These are phyloP conservation scores for Adoxophyes honmai DNA, from an alignment of 1,140 invertebrate genomes.

Conservation along the genomic window DNA sequence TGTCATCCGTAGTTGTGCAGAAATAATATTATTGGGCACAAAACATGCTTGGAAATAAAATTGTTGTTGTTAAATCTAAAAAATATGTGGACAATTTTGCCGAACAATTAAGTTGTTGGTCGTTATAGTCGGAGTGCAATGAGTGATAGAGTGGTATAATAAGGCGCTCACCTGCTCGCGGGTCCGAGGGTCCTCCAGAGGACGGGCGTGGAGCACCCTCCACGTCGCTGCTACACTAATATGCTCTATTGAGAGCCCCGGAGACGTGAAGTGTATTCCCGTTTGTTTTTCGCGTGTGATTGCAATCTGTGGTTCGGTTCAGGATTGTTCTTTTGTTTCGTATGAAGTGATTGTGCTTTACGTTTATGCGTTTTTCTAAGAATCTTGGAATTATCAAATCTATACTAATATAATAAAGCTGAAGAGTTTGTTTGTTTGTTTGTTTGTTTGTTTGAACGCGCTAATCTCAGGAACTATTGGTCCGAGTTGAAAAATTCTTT, in stretches of 20 bases:
- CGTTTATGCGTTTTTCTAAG: no score
- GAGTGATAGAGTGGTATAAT: conserved; percentile 6
- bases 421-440: no score
- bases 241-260: not conserved
- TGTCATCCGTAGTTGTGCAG: not conserved
- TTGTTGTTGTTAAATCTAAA: no score
- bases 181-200: not conserved
- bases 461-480: no score
- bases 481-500: no score
- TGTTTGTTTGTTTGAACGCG: no score
- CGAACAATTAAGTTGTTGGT: not conserved
- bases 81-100: no score
- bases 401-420: no score
- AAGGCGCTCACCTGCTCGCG: not conserved
- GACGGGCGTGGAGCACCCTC: not conserved
- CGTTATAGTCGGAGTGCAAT: not conserved
- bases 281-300: not conserved
- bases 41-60: no score
- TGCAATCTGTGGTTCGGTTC: not conserved
- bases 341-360: not conserved
- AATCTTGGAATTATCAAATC: no score
- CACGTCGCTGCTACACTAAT: not conserved
- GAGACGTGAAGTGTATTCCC: not conserved
- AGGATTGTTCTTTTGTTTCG: not conserved
- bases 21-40: no score